Percentiles rank a stretch among this genome's conserved stretches.
These are phyloP conservation scores for Netelia fuscicornis DNA, from an alignment of 2,888 invertebrate genomes.

Conservation along the genomic window DNA sequence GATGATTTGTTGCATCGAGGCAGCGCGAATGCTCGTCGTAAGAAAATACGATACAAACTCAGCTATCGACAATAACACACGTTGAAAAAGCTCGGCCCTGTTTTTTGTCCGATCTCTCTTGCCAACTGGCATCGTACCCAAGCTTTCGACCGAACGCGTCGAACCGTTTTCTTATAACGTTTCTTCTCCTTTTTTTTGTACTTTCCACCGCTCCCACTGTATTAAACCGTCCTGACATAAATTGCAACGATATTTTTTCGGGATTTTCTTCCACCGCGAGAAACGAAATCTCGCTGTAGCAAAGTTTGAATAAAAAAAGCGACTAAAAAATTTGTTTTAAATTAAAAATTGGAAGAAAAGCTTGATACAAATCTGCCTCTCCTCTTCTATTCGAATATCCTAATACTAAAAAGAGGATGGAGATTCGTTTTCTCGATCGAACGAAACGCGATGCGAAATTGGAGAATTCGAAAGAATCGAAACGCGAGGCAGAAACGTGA, in stretches of 20 bases:
- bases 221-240: slow-evolving; percentile 3
- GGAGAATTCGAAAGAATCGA: slow-evolving; percentile 13
- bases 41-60: slow-evolving; percentile 41
- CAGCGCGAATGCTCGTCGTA: neutral
- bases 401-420: neutral
- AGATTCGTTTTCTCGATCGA: slow-evolving; percentile 20
- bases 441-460: slow-evolving; percentile 1
- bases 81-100: slow-evolving; percentile 31
- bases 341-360: too few relatives aligned
- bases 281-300: too few relatives aligned
- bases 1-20: slow-evolving; percentile 39
- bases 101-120: slow-evolving; percentile 17
- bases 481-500: slow-evolving; percentile 22
- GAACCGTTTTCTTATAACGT: slow-evolving; percentile 29
- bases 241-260: neutral
- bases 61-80: slow-evolving; percentile 43
- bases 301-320: neutral
- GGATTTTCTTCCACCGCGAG: neutral
- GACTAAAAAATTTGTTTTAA: too few relatives aligned
- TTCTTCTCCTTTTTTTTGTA: neutral
- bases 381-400: neutral
- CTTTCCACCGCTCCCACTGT: neutral
- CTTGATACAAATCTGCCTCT: too few relatives aligned
- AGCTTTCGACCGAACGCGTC: slow-evolving; percentile 20
- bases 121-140: slow-evolving; percentile 56